Conservation (phyloP, 1,140 invertebrate species). For the Limonius californicus region DNA sequence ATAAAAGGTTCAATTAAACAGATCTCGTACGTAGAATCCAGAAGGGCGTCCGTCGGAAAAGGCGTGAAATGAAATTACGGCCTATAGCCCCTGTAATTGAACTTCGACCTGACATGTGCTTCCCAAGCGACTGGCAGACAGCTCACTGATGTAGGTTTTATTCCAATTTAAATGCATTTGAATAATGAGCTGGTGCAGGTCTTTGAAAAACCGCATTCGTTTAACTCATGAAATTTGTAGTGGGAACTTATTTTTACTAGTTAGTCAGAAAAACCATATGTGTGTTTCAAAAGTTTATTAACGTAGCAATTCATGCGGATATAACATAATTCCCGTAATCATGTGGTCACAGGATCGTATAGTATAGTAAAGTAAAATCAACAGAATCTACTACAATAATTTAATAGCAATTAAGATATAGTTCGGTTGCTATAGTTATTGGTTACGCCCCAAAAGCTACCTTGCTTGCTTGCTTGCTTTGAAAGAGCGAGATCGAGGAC, state of each 20-base stretch:
- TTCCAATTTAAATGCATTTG: constrained; percentile 12
- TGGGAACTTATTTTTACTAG: background rate
- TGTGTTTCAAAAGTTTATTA: too few relatives aligned
- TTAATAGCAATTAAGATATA: too few relatives aligned
- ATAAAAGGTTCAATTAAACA: constrained; percentile 12
- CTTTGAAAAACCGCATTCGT: constrained; percentile 3
- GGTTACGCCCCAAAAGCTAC: too few relatives aligned
- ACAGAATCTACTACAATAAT: too few relatives aligned
- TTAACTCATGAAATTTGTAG: background rate
- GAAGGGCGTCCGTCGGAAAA: background rate
- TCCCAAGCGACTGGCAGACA: background rate
- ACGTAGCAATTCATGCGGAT: too few relatives aligned
- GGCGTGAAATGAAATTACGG: constrained; percentile 9
- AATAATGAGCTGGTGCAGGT: background rate
- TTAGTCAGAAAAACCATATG: background rate
- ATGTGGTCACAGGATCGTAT: too few relatives aligned
- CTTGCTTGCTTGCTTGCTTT: too few relatives aligned
- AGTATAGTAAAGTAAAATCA: too few relatives aligned
- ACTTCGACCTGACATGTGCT: constrained; percentile 9
- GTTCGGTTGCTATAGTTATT: too few relatives aligned
- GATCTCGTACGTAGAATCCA: constrained; percentile 9
- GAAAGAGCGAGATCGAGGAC: too few relatives aligned
- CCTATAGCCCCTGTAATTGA: constrained; percentile 1
- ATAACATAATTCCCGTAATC: too few relatives aligned
- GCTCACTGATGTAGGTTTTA: constrained; percentile 7